phyloP scores from a whole-genome alignment of 2,888 invertebrate species.

The Meteorus colon region DNA sequence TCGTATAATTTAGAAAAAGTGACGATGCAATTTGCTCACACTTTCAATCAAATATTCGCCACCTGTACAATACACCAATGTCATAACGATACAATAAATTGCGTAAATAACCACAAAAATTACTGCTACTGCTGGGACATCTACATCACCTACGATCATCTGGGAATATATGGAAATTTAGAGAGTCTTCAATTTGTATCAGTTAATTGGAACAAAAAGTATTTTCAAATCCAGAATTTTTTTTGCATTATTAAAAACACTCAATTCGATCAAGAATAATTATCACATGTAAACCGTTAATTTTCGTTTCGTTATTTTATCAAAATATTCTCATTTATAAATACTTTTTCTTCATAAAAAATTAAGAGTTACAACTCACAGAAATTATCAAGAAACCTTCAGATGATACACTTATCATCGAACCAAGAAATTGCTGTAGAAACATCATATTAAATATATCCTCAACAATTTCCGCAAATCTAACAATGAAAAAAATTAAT shows the following conservation, averaged over 20 bases:
- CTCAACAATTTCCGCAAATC: conserved; percentile 28
- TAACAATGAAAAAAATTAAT: neutral
- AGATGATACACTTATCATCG: conserved; percentile 25
- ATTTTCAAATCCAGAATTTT: too few relatives aligned
- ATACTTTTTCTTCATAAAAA: too few relatives aligned
- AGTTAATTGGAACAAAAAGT: too few relatives aligned
- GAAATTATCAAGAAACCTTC: conserved; percentile 36
- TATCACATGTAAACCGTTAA: too few relatives aligned
- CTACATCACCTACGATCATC: conserved; percentile 25
- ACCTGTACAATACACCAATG: conserved; percentile 35
- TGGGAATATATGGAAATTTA: neutral
- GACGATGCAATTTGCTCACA: neutral
- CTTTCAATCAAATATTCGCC: conserved; percentile 33
- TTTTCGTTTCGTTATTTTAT: too few relatives aligned
- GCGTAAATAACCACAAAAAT: conserved; percentile 25
- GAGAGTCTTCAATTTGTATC: neutral
- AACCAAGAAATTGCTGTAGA: conserved; percentile 28
- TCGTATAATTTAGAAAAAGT: neutral
- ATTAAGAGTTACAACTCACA: conserved; percentile 18
- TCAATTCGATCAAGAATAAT: too few relatives aligned
- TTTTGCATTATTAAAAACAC: too few relatives aligned
- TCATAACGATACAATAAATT: conserved; percentile 22
- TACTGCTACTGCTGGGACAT: conserved; percentile 8
- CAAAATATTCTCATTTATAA: neutral
- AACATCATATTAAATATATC: conserved; percentile 39